Evolutionary conservation across 2,888 invertebrate species (phyloP).

Genomic region (Monopis laevigella): DNA sequence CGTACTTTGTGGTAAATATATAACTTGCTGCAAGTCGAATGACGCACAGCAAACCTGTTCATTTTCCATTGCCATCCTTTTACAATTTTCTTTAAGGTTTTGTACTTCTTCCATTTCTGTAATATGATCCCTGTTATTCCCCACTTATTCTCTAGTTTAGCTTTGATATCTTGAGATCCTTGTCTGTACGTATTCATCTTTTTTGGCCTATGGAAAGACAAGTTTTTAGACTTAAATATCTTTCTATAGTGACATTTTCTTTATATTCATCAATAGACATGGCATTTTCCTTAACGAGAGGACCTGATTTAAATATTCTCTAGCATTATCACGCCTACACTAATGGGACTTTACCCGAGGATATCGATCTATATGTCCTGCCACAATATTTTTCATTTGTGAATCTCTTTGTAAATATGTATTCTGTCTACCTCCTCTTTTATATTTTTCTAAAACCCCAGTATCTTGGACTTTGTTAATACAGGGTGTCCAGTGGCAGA

Average conservation of each 20-base stretch:
- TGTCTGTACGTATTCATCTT: not conserved
- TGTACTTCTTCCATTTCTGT: not conserved
- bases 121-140: not conserved
- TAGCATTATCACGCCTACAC: not conserved
- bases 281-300: not conserved
- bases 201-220: not conserved
- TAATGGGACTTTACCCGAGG: not conserved
- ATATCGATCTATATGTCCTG: not conserved
- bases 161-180: not conserved
- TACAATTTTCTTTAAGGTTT: not conserved
- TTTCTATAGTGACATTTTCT: not conserved
- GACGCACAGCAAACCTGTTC: not conserved
- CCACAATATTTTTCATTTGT: not conserved
- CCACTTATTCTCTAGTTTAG: not conserved
- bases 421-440: not conserved
- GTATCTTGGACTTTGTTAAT: not conserved
- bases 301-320: not conserved
- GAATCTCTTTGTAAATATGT: not conserved
- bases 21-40: not conserved
- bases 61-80: not conserved
- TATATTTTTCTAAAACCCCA: not conserved
- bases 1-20: not conserved
- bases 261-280: no score
- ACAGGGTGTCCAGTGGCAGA: no score
- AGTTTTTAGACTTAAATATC: not conserved